phyloP scores from a whole-genome alignment of 2,888 invertebrate genomes.

The Andrena marginata region DNA sequence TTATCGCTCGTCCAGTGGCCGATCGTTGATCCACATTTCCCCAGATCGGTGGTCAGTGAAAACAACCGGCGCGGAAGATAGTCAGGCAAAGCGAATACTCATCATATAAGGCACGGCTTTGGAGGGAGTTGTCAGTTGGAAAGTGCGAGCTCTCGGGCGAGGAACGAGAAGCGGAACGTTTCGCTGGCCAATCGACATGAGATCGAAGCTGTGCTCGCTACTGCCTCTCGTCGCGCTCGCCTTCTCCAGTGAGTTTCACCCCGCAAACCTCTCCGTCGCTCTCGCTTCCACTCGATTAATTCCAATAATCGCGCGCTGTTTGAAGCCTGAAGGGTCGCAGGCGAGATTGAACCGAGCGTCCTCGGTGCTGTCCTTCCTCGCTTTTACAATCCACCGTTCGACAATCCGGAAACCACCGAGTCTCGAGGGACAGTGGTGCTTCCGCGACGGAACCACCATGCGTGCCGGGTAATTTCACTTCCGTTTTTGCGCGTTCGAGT shows the following conservation, averaged over 20 bases:
- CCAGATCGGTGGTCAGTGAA: conserved; percentile 74
- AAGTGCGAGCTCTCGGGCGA: conserved; percentile 79
- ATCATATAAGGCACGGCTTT: conserved; percentile 78
- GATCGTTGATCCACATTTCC: conserved; percentile 74
- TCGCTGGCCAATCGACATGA: conserved; percentile 71
- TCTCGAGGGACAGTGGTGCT: not conserved
- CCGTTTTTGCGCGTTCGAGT: conserved; percentile 73
- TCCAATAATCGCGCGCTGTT: too few species aligned
- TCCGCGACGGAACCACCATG: conserved; percentile 3
- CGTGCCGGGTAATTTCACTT: conserved; percentile 77
- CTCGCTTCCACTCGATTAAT: too few species aligned
- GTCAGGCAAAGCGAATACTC: conserved; percentile 61
- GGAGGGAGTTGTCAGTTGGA: conserved; percentile 82
- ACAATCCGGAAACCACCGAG: conserved; percentile 20
- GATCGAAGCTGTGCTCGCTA: conserved; percentile 68
- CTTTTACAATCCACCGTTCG: too few species aligned
- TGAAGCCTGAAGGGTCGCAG: too few species aligned
- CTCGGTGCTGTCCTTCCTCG: too few species aligned
- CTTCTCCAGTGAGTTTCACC: conserved; percentile 73
- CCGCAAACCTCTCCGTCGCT: not conserved
- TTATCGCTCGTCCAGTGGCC: not conserved
- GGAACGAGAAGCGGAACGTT: conserved; percentile 63
- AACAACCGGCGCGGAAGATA: conserved; percentile 73
- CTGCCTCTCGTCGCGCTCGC: conserved; percentile 59
- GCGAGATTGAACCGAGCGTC: too few species aligned